Percentiles rank a stretch among this genome's conserved stretches.
Evolutionary conservation across 2,797 vertebrate genomes (phyloP).

Genomic region (Gadopsis bispinosus): DNA sequence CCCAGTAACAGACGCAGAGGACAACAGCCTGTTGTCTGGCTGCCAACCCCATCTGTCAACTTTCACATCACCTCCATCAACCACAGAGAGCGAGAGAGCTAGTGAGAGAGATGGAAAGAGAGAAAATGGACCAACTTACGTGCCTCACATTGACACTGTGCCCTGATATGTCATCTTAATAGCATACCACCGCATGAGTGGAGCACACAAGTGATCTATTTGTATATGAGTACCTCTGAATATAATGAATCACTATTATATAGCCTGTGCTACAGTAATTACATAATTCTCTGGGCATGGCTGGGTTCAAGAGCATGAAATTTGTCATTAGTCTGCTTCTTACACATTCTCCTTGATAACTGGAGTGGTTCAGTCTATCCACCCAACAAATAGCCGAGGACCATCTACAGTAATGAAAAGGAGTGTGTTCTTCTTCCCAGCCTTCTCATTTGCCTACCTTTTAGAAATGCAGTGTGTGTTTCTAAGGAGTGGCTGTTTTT

Average conservation of each 20-base stretch:
- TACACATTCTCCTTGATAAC: conserved; percentile 11
- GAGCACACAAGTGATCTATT: not conserved
- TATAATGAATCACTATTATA: conserved; percentile 31
- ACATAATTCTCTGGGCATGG: conserved; percentile 13
- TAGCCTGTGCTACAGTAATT: conserved; percentile 18
- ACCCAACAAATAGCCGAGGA: not conserved
- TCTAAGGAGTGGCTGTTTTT: conserved; percentile 66
- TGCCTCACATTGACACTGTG: conserved; percentile 52
- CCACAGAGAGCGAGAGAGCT: conserved; percentile 36
- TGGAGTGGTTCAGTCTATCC: conserved; percentile 21
- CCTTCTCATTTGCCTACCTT: conserved; percentile 65
- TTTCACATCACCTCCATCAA: conserved; percentile 82
- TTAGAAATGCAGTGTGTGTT: conserved; percentile 50
- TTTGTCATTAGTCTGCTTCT: conserved; percentile 12
- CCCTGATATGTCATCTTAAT: conserved; percentile 44
- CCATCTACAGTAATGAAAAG: conserved; percentile 30
- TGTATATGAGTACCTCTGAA: not conserved
- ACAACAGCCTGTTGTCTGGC: conserved; percentile 81
- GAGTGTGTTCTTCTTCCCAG: conserved; percentile 28
- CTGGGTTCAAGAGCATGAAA: conserved; percentile 8
- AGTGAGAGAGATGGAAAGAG: conserved; percentile 37
- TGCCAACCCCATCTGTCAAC: conserved; percentile 86
- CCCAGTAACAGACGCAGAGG: conserved; percentile 58
- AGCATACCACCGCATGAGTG: conserved; percentile 13
- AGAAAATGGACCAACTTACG: conserved; percentile 39